A percentile compares a stretch with the other conserved stretches of the same genome.
Evolutionary conservation across 1,140 invertebrate genomes (phyloP).

Genomic region (Formica exsecta): DNA sequence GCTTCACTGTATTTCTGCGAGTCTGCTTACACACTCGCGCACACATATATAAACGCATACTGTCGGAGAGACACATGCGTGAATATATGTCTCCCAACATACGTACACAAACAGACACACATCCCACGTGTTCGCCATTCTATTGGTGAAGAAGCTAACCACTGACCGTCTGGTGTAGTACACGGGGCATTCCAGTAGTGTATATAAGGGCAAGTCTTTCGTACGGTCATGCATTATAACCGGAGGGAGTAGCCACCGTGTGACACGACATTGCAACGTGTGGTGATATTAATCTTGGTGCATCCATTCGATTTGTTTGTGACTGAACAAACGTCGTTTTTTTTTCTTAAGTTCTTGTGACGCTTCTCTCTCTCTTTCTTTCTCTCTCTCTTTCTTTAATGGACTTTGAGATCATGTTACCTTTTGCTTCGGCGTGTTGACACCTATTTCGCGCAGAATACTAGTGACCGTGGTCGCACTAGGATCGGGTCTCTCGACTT

Average conservation of each 20-base stretch:
- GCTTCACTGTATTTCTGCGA: background rate
- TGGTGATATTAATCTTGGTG: background rate
- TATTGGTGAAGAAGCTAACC: conserved; percentile 74
- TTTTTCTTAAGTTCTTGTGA: background rate
- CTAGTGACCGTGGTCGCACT: background rate
- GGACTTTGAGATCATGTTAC: background rate
- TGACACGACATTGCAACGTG: conserved; percentile 21
- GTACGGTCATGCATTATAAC: conserved; percentile 56
- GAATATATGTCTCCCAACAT: background rate
- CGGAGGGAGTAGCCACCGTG: conserved; percentile 53
- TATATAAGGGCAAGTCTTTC: conserved; percentile 79
- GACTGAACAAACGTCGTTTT: background rate
- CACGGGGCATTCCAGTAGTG: conserved; percentile 65
- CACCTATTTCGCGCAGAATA: background rate
- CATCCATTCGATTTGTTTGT: background rate
- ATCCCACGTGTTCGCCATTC: conserved; percentile 70
- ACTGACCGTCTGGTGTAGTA: conserved; percentile 61
- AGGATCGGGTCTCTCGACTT: background rate
- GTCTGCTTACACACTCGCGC: background rate
- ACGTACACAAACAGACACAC: background rate
- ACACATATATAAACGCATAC: no score
- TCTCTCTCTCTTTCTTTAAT: no score
- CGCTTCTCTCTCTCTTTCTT: background rate
- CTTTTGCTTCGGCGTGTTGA: background rate
- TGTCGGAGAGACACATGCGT: background rate